Conservation (phyloP, 2,113 vertebrate genomes). For the Caretta caretta region DNA sequence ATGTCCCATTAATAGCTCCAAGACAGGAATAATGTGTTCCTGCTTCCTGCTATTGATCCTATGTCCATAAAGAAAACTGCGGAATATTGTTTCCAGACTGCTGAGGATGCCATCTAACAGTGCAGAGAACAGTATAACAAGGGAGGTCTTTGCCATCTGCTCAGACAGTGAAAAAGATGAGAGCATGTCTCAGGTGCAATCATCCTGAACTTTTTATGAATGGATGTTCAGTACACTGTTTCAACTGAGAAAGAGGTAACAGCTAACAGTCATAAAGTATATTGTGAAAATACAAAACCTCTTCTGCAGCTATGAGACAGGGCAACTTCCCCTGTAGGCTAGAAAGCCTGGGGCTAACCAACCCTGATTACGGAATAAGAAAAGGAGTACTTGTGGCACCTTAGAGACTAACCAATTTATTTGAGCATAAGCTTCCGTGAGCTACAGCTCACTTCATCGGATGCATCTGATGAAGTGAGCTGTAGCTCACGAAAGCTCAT, state of each 20-base stretch:
- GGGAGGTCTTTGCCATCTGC: neutral
- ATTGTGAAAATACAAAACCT: neutral
- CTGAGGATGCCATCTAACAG: neutral
- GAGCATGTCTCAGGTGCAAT: conserved; percentile 3
- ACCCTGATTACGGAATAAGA: neutral
- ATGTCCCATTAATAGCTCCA: neutral
- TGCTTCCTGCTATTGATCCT: neutral
- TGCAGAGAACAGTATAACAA: neutral
- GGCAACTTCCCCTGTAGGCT: neutral
- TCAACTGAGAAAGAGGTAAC: neutral
- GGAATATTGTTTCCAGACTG: neutral
- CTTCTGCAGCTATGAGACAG: neutral
- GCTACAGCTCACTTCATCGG: too few species aligned
- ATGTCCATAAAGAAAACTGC: neutral
- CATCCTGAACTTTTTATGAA: neutral
- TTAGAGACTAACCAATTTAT: too few species aligned
- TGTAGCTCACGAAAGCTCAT: too few species aligned
- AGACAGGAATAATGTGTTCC: neutral
- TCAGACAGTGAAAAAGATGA: neutral
- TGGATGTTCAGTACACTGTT: neutral
- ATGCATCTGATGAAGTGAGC: too few species aligned
- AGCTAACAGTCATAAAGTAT: neutral
- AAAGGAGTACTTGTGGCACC: too few species aligned
- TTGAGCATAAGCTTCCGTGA: too few species aligned
- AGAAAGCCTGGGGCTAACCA: neutral